Evolutionary conservation across 2,113 vertebrate genomes (phyloP), one percentile per base, ranked within the genome.

Genomic region (Rana temporaria): DNA sequence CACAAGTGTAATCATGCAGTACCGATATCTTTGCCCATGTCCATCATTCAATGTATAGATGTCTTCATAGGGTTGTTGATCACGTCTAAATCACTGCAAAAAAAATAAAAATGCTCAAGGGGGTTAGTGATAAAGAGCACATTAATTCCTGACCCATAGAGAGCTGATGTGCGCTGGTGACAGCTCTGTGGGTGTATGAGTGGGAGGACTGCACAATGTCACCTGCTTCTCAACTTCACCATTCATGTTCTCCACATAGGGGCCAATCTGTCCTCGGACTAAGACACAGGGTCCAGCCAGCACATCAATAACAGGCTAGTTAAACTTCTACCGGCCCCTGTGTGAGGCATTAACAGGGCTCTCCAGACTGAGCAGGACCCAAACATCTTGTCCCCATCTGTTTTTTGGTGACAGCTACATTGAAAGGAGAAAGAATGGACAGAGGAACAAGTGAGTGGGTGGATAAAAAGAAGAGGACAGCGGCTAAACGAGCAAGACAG

Each of bases 361-460:
- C 52, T 66, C 80, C 80, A 56, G 80, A 74, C 80, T 66, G 60
- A 82, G 42, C 24, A 32, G 38, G 80, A 73, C 80, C 80, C 48
- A 82, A 82, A 82, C 80, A 82, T 82, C 80, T 82, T 82, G 80
- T 75, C 71, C 70, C 80, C 80, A 82, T 82, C 80, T 82, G 80
- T 82, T 82, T 66, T 52, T 53, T 55, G n/a, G 52, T 82, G 80
- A 75, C 80, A 82, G 70, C 60, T 82, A 64, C 42, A 75, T 65
- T 82, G 70, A 66, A 64, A 66, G n/a, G 62, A n/a, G 20, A 65
- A 75, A 82, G 70, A 82, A 82, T 82, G 70, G 80, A 82, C 52
- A 75, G 80, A 56, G 70, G 70, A 82, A 67, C 80, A 62, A 82
- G 62, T 56, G 80, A 75, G 80, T 75, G 80, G 80, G 80, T 74